phyloP scores from a whole-genome alignment of 2,113 vertebrate species.

The Pristiophorus japonicus region DNA sequence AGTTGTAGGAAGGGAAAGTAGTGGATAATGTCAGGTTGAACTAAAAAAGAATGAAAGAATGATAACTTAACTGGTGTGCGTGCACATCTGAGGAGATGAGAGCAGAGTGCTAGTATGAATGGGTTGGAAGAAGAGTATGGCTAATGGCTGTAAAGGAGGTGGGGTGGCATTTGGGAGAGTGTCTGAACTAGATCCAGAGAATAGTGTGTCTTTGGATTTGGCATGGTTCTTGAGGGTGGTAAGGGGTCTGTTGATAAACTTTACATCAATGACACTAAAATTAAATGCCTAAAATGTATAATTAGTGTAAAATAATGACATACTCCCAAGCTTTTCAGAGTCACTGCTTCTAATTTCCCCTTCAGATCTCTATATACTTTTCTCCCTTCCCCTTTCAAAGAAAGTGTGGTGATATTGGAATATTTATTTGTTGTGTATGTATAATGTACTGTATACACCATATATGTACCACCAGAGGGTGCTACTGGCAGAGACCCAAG shows the following conservation, averaged over 20 bases:
- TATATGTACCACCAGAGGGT: too few species aligned
- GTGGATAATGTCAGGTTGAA: background rate
- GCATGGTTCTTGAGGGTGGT: background rate
- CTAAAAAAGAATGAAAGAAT: background rate
- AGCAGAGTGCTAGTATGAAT: background rate
- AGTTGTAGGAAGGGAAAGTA: background rate
- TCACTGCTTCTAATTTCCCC: too few species aligned
- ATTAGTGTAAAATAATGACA: background rate
- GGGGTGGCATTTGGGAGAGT: too few species aligned
- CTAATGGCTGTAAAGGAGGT: background rate
- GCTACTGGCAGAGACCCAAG: too few species aligned
- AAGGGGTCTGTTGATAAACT: too few species aligned
- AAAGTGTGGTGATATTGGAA: background rate
- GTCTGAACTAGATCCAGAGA: too few species aligned
- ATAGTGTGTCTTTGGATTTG: background rate
- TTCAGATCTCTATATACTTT: too few species aligned
- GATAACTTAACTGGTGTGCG: background rate
- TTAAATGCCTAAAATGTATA: background rate
- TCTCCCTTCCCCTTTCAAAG: background rate
- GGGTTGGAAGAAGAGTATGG: background rate
- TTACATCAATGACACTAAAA: background rate
- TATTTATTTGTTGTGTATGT: too few species aligned
- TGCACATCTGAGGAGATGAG: background rate
- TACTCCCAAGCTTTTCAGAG: background rate
- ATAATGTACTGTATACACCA: too few species aligned